Conservation (phyloP, 1,140 invertebrate genomes). For the Leptinotarsa undecemlineata region DNA sequence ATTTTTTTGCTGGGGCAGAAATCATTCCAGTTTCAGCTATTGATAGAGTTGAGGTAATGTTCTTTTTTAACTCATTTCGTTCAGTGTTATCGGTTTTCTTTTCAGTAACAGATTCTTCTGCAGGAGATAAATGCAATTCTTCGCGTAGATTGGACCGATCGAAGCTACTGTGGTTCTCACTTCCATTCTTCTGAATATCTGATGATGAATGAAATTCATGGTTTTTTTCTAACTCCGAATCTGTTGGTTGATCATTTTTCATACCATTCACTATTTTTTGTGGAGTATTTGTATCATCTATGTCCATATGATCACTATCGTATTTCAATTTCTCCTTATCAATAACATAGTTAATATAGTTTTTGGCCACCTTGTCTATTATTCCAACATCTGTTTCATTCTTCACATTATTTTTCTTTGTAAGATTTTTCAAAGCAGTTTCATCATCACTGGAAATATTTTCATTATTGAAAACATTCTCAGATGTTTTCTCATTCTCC, state of each 20-base stretch:
- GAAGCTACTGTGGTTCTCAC: not conserved
- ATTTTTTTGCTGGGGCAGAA: not conserved
- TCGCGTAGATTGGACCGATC: conserved; percentile 2
- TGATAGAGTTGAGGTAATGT: not conserved
- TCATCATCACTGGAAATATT: not conserved
- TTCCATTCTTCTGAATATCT: not conserved
- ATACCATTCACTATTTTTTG: too few species aligned
- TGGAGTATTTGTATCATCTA: too few species aligned
- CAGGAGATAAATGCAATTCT: not conserved
- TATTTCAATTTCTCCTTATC: not conserved
- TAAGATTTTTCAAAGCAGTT: not conserved
- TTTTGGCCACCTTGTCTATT: conserved; percentile 18
- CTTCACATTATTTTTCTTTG: conserved; percentile 6
- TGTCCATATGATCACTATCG: too few species aligned
- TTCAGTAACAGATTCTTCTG: not conserved
- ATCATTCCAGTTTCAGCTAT: conserved; percentile 1
- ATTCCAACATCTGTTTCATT: conserved; percentile 1
- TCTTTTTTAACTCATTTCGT: not conserved
- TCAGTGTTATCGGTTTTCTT: not conserved
- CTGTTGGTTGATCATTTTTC: not conserved
- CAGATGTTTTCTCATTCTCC: not conserved
- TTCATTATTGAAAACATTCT: not conserved
- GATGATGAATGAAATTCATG: not conserved
- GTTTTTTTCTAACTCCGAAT: not conserved
- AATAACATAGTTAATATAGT: conserved; percentile 13